Conservation (phyloP, 2,113 vertebrate genomes). For the Mustelus asterias region DNA sequence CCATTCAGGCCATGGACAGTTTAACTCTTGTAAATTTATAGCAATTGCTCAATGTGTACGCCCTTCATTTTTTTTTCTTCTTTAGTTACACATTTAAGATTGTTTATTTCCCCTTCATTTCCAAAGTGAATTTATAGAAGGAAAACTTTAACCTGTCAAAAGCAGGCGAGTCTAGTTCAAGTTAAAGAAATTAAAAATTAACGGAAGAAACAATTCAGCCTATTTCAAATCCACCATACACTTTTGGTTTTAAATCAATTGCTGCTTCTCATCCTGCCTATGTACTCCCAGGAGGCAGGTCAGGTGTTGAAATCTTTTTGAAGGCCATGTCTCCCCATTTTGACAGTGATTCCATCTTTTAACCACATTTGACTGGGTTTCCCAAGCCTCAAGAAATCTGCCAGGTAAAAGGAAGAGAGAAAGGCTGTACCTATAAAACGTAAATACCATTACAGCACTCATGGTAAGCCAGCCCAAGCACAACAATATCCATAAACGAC, state of each 20-base stretch:
- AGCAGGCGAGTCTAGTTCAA: background rate
- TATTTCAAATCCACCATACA: background rate
- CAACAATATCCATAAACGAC: too few relatives aligned
- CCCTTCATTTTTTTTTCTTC: background rate
- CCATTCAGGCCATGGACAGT: background rate
- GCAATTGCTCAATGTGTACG: background rate
- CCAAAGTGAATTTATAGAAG: background rate
- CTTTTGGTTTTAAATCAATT: background rate
- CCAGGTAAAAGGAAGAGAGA: background rate
- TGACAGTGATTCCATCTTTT: too few relatives aligned
- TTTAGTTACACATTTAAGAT: background rate
- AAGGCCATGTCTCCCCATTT: background rate
- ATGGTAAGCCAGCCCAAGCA: too few relatives aligned
- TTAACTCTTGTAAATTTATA: background rate
- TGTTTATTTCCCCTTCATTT: too few relatives aligned
- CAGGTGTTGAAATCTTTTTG: background rate
- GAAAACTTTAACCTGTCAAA: background rate
- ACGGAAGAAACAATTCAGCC: background rate
- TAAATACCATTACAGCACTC: too few relatives aligned
- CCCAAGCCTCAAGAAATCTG: background rate
- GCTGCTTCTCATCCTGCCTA: too few relatives aligned
- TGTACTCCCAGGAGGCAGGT: background rate
- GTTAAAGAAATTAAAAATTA: background rate
- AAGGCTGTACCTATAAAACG: background rate
- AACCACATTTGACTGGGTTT: background rate